Evolutionary conservation across 1,140 invertebrate genomes (phyloP).

Genomic region (Orius laevigatus): DNA sequence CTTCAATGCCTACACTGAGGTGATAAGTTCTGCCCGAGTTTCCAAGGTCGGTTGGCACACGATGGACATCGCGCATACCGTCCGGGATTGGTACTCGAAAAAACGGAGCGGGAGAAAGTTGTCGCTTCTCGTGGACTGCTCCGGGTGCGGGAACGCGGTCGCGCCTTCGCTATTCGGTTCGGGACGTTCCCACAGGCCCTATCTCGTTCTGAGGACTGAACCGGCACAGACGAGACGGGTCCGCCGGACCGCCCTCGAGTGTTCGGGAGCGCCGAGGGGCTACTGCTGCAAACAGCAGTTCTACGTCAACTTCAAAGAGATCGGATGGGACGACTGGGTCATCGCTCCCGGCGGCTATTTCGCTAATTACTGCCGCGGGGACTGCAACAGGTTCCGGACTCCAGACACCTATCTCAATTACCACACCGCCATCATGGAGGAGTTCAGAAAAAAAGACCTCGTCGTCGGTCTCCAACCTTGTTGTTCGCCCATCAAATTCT

Average conservation of each 20-base stretch:
- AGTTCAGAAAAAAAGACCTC: conserved; percentile 59
- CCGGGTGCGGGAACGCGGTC: conserved; percentile 57
- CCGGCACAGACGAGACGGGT: conserved; percentile 39
- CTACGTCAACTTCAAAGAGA: conserved; percentile 74
- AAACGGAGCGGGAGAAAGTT: conserved; percentile 38
- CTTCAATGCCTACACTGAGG: conserved; percentile 39
- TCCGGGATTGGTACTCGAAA: conserved; percentile 48
- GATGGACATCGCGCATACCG: conserved; percentile 61
- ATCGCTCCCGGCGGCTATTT: conserved; percentile 73
- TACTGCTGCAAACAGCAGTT: conserved; percentile 83
- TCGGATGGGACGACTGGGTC: conserved; percentile 92
- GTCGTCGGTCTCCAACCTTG: conserved; percentile 67
- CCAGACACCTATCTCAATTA: conserved; percentile 72
- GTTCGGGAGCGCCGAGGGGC: conserved; percentile 50
- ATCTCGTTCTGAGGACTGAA: conserved; percentile 67
- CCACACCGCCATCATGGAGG: conserved; percentile 78
- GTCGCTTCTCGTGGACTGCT: conserved; percentile 65
- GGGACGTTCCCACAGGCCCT: conserved; percentile 40
- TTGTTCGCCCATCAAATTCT: conserved; percentile 86
- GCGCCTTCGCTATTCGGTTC: conserved; percentile 27
- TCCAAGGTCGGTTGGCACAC: conserved; percentile 66
- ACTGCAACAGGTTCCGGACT: conserved; percentile 57
- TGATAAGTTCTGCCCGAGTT: conserved; percentile 53
- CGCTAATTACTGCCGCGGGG: conserved; percentile 86
- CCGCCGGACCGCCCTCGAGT: conserved; percentile 64